Evolutionary conservation across 2,797 vertebrate species (phyloP).

Genomic region (Netta rufina): DNA sequence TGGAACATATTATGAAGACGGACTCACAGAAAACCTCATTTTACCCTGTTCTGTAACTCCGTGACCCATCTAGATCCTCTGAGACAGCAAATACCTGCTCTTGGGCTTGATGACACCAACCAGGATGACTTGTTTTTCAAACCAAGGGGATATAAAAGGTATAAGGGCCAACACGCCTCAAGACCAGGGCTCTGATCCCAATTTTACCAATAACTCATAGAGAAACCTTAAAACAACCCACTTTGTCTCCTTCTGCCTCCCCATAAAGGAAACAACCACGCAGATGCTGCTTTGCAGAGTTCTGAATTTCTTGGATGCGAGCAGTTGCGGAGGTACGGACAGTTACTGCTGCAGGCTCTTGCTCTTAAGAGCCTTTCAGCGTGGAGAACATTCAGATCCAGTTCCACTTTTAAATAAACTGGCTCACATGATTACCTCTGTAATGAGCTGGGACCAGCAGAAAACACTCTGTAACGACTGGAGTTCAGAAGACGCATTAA

Average conservation of each 20-base stretch:
- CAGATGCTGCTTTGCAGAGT: background rate
- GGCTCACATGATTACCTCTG: conserved; percentile 12
- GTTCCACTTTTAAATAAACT: conserved; percentile 6
- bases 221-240: background rate
- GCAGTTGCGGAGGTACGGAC: background rate
- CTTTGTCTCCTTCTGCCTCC: background rate
- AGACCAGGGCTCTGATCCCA: background rate
- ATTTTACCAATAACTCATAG: background rate
- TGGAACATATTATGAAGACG: background rate
- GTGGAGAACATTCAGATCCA: conserved; percentile 33
- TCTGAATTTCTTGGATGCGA: background rate
- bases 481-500: background rate
- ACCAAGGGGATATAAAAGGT: background rate
- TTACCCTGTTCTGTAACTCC: background rate
- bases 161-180: background rate
- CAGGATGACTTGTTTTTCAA: background rate
- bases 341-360: background rate
- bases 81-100: background rate
- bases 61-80: background rate
- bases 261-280: background rate
- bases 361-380: background rate
- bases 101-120: background rate
- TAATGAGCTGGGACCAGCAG: conserved; percentile 35
- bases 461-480: background rate
- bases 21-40: background rate